Base-by-base conservation (phyloP, 2,113 vertebrate genomes). In the Accipiter cooperii region DNA sequence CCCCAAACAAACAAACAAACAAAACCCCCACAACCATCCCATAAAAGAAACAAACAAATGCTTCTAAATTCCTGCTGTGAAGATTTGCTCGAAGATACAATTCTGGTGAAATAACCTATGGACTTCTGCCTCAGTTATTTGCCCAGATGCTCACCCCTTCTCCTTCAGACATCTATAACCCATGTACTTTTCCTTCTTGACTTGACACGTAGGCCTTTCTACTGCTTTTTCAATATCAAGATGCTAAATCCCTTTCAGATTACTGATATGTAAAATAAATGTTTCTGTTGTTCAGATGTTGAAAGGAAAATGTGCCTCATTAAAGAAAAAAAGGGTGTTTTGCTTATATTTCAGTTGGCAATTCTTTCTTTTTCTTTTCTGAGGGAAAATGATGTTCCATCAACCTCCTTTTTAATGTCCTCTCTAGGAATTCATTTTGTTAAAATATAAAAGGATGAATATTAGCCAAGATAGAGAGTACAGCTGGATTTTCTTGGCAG, bases 21-120 rank as follows among this genome's bases (percentile, higher is more conserved):
- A 33, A 47, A 28, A 4, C 0, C 14, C 49, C 52, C 9, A 33
- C 15, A 60, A 21, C 5, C 8, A 73, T 44, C 1, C 3, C 8
- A 36, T 25, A 63, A 64, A 94, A 73, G 2, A 78, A 73, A 65
- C 5, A 64, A 20, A 13, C 26, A 49, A 31, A 6, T 8, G 3
- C 4, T 12, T 77, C 21, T 19, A 36, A 47, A 66, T 5, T 87
- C 7, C 22, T 51, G 3, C 33, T 89, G 5, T 60, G 29, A 25
- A 76, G 12, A 46, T 66, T 31, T 84, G 8, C 34, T 78, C n/a
- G 29, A 54, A 71, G 14, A n/a, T 25, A 40, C 6, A 55, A 14
- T 29, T 58, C 34, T 14, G 0, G 3, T 49, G 33, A 85, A 75
- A 58, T 79, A 85, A 66, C 10, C 8, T 19, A 12, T 40, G 29